Conservation (phyloP, 2,797 vertebrate genomes). For the Gambelia wislizenii region DNA sequence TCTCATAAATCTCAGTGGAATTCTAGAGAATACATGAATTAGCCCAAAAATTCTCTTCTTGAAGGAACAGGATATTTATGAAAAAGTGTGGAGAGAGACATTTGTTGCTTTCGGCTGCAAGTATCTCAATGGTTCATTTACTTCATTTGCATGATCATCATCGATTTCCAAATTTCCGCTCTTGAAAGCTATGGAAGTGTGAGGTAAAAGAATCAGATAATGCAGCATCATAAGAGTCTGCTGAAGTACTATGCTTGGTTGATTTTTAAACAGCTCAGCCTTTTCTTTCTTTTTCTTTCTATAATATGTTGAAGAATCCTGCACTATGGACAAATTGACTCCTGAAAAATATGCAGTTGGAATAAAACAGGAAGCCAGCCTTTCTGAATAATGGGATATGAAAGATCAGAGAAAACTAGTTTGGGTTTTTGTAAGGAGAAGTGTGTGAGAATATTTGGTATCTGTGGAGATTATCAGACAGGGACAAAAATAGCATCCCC, state of each 20-base stretch:
- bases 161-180: constrained; percentile 24
- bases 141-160: constrained; percentile 27
- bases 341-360: neutral
- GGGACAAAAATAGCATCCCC: no score
- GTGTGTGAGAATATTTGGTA: no score
- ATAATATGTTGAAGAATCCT: neutral
- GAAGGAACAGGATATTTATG: constrained; percentile 13
- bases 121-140: constrained; percentile 13
- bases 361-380: neutral
- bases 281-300: neutral
- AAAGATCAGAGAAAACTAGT: neutral
- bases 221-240: neutral
- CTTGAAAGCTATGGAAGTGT: constrained; percentile 14
- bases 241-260: neutral
- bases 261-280: constrained; percentile 2
- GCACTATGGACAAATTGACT: neutral
- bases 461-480: no score
- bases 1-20: neutral
- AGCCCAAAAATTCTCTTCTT: neutral
- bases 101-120: constrained; percentile 21
- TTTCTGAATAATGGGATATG: neutral
- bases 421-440: neutral
- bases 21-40: constrained; percentile 5
- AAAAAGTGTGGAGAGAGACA: neutral
- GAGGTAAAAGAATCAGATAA: constrained; percentile 6